Evolutionary conservation across 2,888 invertebrate genomes (phyloP), one percentile per base, ranked within the genome.

Genomic region (Drosophila anomalipes): DNA sequence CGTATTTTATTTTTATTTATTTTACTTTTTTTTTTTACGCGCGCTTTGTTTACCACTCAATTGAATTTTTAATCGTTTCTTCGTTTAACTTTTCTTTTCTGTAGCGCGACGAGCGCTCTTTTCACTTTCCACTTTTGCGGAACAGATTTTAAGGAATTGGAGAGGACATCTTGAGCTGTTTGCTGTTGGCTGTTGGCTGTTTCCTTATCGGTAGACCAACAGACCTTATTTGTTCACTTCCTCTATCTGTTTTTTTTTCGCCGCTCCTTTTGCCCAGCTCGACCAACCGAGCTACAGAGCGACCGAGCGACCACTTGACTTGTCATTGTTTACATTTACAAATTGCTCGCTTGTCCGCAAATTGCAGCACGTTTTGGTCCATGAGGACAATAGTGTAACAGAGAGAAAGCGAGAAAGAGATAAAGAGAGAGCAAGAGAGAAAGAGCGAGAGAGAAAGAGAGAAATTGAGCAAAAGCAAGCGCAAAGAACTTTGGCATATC

Each of bases 61-160:
- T 90, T 89, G 86, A 85, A 89, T 89, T 91, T 91, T 90, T 91
- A 91, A 91, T 90, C 91, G 91, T 83, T 91, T 79, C 74, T 80
- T 67, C 76, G 66, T 74, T 90, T 80, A 83, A 89, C 66, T 80
- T 82, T 86, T 83, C 73, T 84, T 83, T 82, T 71, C 57, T 64
- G 69, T 67, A 41, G 67, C 70, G 61, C 63, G 70, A 70, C 63
- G 66, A 70, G 37, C 72, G 65, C 74, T 56, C 79, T 74, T 79
- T 79, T 83, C 84, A 79, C 74, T 74, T 82, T 75, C 56, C 63
- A 39, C 74, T 72, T 65, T 30, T 2, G 54, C 44, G 60, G 51
- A 68, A 47, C 53, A 63, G 60, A 30, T 59, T 59, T 35, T 33
- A 12, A 22, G 32, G 22, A 53, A 30, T 32, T 19, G 33, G 39